Conservation (phyloP, 2,888 invertebrate species). For the Protonemura montana region DNA sequence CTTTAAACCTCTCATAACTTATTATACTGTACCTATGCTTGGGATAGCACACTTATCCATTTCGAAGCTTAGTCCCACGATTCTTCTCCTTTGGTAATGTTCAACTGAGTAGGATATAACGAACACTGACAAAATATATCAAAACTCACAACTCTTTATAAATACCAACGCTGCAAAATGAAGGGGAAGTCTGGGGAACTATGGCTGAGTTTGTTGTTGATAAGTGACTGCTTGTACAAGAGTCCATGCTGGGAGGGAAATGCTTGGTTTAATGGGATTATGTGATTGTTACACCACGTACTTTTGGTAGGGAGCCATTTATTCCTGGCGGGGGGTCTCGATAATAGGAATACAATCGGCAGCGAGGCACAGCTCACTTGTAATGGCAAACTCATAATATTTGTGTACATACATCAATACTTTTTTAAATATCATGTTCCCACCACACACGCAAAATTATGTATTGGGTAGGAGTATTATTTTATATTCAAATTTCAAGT, state of each 20-base stretch:
- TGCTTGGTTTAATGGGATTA: slow-evolving; percentile 34
- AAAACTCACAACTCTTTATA: slow-evolving; percentile 9
- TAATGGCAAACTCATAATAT: not conserved
- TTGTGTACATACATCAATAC: not conserved
- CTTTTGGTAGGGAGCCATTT: slow-evolving; percentile 38
- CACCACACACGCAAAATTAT: too few species aligned
- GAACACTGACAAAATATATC: not conserved
- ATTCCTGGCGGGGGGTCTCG: slow-evolving; percentile 23
- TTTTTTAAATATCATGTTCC: not conserved
- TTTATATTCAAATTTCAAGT: too few species aligned
- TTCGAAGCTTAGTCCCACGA: not conserved
- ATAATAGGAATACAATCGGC: slow-evolving; percentile 17
- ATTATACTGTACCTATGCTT: not conserved
- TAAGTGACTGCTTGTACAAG: slow-evolving; percentile 17
- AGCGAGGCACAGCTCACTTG: not conserved
- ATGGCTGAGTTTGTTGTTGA: not conserved
- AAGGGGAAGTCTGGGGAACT: not conserved
- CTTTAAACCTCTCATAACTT: too few species aligned
- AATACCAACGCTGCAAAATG: not conserved
- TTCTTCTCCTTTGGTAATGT: not conserved
- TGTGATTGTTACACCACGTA: slow-evolving; percentile 21
- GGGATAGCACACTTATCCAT: slow-evolving; percentile 20
- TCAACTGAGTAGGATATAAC: not conserved
- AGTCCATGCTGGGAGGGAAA: slow-evolving; percentile 16
- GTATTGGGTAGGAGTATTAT: too few species aligned